A percentile compares a stretch with the other conserved stretches of the same genome.
phyloP scores from a whole-genome alignment of 2,113 vertebrate genomes.

The Sinocyclocheilus anophthalmus region DNA sequence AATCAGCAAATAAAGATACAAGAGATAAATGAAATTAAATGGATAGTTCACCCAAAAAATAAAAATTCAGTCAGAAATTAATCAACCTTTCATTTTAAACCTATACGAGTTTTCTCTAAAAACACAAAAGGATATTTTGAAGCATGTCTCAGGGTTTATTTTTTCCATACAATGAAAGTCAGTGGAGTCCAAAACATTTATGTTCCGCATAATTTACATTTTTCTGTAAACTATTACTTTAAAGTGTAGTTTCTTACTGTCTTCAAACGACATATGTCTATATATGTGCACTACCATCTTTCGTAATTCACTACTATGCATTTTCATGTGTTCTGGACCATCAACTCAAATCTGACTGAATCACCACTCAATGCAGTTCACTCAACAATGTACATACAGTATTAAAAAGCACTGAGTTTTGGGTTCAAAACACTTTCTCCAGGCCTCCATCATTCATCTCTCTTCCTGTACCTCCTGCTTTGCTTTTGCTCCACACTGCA shows the following conservation, averaged over 20 bases:
- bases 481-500: conserved; percentile 62
- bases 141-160: too few relatives aligned
- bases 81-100: not conserved
- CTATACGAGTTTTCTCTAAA: not conserved
- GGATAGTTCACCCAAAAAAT: not conserved
- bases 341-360: not conserved
- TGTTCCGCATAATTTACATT: not conserved
- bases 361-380: not conserved
- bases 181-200: not conserved
- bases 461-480: conserved; percentile 9
- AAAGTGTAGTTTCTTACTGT: not conserved
- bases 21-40: not conserved
- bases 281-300: not conserved
- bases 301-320: not conserved
- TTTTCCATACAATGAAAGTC: not conserved
- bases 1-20: not conserved
- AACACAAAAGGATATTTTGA: not conserved
- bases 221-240: not conserved
- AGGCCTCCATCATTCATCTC: not conserved
- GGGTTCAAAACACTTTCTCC: not conserved
- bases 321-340: not conserved
- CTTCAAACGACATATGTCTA: not conserved
- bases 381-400: not conserved
- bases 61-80: not conserved
- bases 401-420: not conserved